Percentiles rank a stretch among this genome's conserved stretches.
Conservation (phyloP, 2,888 invertebrate species). For the Epiblema foenella region DNA sequence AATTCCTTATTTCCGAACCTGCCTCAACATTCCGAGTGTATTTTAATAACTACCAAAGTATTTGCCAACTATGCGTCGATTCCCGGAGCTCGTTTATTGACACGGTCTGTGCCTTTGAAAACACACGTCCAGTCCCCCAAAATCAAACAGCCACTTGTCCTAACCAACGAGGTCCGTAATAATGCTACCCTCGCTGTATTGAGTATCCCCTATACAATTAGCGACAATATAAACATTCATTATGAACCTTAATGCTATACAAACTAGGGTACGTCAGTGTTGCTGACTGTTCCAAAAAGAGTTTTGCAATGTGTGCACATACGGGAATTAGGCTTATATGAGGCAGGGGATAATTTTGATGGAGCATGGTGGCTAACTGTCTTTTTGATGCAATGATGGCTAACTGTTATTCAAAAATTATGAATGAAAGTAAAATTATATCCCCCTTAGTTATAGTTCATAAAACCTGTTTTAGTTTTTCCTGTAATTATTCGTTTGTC, state of each 20-base stretch:
- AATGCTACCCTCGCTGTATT: constrained; percentile 59
- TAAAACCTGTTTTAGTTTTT: too few species aligned
- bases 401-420: neutral
- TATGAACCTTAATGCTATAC: constrained; percentile 38
- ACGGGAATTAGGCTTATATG: constrained; percentile 40
- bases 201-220: constrained; percentile 67
- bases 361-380: constrained; percentile 6
- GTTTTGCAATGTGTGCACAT: constrained; percentile 39
- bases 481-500: too few species aligned
- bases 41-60: constrained; percentile 23
- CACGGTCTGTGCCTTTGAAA: constrained; percentile 18
- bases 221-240: constrained; percentile 48
- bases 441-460: too few species aligned
- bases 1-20: neutral
- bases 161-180: constrained; percentile 40
- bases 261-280: constrained; percentile 23
- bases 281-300: constrained; percentile 37
- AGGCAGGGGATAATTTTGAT: constrained; percentile 38
- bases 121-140: constrained; percentile 35
- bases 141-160: constrained; percentile 42
- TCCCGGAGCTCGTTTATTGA: constrained; percentile 13
- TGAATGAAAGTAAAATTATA: too few species aligned
- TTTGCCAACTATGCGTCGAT: constrained; percentile 13
- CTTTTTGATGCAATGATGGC: neutral
- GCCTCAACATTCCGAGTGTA: constrained; percentile 5